Evolutionary conservation across 2,888 invertebrate genomes (phyloP).

Genomic region (Hipparchia semele): DNA sequence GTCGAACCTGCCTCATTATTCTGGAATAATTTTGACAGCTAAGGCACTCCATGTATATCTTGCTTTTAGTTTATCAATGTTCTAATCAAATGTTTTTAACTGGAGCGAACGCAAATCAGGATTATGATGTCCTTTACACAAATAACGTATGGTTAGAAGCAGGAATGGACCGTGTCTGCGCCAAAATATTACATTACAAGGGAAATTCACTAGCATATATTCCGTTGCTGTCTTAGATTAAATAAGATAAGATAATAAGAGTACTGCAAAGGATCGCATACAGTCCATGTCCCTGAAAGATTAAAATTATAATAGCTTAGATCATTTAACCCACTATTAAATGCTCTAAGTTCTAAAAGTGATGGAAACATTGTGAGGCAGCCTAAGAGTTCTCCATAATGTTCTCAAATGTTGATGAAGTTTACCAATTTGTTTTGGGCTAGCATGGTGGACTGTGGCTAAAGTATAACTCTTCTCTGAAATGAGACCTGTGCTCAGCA

Average conservation of each 20-base stretch:
- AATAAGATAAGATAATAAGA: no score
- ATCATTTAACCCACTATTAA: no score
- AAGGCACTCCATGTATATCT: background rate
- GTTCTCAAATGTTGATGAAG: no score
- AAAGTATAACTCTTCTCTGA: no score
- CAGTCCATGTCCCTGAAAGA: background rate
- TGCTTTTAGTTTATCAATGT: slow-evolving; percentile 13
- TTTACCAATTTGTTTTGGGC: no score
- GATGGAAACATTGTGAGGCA: no score
- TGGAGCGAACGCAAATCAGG: slow-evolving; percentile 40
- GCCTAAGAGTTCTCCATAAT: no score
- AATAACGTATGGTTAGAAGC: slow-evolving; percentile 16
- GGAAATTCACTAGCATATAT: background rate
- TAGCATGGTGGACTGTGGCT: no score
- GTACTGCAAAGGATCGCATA: background rate
- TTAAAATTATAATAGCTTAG: background rate
- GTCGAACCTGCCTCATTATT: no score
- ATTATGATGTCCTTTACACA: slow-evolving; percentile 28
- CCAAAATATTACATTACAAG: slow-evolving; percentile 1
- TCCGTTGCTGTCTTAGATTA: slow-evolving; percentile 4
- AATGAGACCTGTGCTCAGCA: no score
- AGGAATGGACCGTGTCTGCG: background rate
- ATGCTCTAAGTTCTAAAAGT: no score
- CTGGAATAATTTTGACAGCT: no score
- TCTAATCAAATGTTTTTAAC: slow-evolving; percentile 46